Conservation (phyloP, 2,888 invertebrate species). For the Aleiodes alternator region DNA sequence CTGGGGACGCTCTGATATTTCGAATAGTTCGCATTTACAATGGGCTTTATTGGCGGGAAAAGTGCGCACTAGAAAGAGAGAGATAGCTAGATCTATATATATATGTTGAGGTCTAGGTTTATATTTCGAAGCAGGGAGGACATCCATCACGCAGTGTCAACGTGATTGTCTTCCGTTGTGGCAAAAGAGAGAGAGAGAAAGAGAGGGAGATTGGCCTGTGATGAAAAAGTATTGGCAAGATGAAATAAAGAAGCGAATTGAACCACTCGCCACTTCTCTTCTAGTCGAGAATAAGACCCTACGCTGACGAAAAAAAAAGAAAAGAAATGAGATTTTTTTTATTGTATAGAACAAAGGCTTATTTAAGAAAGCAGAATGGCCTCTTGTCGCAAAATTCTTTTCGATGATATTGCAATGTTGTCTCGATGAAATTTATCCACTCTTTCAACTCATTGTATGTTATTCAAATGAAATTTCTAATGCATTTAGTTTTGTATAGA, state of each 20-base stretch:
- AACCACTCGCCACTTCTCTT: conserved; percentile 11
- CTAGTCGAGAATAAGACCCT: no score
- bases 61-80: conserved; percentile 54
- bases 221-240: conserved; percentile 68
- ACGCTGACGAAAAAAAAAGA: conserved; percentile 5
- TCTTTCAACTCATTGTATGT: conserved; percentile 61
- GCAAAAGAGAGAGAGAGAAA: conserved; percentile 33
- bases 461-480: conserved; percentile 72
- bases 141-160: conserved; percentile 75
- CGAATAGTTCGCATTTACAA: conserved; percentile 76
- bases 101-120: conserved; percentile 38
- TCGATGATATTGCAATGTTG: not conserved
- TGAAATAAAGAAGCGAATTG: conserved; percentile 38
- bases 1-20: conserved; percentile 68
- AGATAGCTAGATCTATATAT: conserved; percentile 26
- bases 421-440: conserved; percentile 36
- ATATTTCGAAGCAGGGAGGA: conserved; percentile 66
- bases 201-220: not conserved
- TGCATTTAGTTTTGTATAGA: conserved; percentile 65
- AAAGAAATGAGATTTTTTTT: conserved; percentile 8
- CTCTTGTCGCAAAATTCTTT: not conserved
- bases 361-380: conserved; percentile 13
- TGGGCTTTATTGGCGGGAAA: conserved; percentile 73
- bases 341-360: conserved; percentile 18
- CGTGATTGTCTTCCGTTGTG: conserved; percentile 74